Percentiles rank a stretch among this genome's conserved stretches.
These are phyloP conservation scores for Penaeus vannamei DNA, from an alignment of 1,140 invertebrate genomes.

Conservation along the genomic window DNA sequence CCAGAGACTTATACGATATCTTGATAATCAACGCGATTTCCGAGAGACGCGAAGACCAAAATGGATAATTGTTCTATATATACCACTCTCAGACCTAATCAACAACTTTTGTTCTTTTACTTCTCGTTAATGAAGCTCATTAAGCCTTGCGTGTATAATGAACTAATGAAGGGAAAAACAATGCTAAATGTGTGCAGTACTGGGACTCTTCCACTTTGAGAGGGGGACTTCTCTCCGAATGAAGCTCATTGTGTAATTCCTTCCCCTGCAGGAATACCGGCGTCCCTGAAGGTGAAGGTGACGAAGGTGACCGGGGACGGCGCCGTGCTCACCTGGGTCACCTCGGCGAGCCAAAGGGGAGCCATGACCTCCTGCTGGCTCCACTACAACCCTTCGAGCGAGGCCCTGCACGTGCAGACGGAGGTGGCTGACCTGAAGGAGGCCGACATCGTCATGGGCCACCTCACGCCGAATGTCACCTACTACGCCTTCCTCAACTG, in stretches of 20 bases:
- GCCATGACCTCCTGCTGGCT: slow-evolving; percentile 57
- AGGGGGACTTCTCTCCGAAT: neutral
- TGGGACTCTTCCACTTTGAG: neutral
- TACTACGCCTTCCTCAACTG: slow-evolving; percentile 67
- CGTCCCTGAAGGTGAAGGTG: slow-evolving; percentile 55
- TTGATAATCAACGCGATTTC: neutral
- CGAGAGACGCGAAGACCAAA: too few species aligned
- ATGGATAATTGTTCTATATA: too few species aligned
- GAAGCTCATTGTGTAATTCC: neutral
- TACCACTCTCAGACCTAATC: too few species aligned
- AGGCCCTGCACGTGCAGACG: slow-evolving; percentile 55
- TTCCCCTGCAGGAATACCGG: slow-evolving; percentile 38
- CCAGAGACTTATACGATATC: neutral
- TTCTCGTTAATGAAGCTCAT: neutral
- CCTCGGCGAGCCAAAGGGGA: slow-evolving; percentile 32
- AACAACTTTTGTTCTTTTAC: too few species aligned
- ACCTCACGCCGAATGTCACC: slow-evolving; percentile 56
- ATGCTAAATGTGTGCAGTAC: too few species aligned
- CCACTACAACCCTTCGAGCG: slow-evolving; percentile 63
- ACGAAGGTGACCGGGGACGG: slow-evolving; percentile 62
- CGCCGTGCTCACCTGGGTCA: slow-evolving; percentile 54
- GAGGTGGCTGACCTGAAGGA: slow-evolving; percentile 38
- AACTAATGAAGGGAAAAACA: too few species aligned
- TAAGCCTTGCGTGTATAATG: too few species aligned
- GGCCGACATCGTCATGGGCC: slow-evolving; percentile 45